A percentile compares a stretch with the other conserved stretches of the same genome.
Conservation (phyloP, 2,888 invertebrate genomes). For the Aporophyla lueneburgensis region DNA sequence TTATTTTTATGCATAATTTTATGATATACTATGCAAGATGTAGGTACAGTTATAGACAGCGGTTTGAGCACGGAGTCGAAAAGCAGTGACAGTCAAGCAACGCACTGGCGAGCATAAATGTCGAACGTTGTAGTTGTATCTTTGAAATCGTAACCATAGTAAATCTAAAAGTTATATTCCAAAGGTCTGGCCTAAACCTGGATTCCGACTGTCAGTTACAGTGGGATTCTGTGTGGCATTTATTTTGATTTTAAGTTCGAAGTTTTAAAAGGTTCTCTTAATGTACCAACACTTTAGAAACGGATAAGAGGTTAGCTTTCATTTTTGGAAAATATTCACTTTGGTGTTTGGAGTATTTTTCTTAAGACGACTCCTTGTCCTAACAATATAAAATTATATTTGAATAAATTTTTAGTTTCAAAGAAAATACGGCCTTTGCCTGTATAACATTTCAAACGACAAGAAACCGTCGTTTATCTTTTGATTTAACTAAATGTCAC, state of each 20-base stretch:
- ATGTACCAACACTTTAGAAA: slow-evolving; percentile 31
- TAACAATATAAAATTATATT: not conserved
- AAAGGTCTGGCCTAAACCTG: slow-evolving; percentile 22
- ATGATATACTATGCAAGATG: slow-evolving; percentile 30
- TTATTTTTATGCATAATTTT: slow-evolving; percentile 42
- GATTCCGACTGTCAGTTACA: slow-evolving; percentile 38
- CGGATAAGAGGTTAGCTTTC: slow-evolving; percentile 21
- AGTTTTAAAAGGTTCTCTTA: slow-evolving; percentile 27
- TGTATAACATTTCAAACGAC: not conserved
- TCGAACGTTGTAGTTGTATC: slow-evolving; percentile 52
- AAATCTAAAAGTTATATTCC: slow-evolving; percentile 37
- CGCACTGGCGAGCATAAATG: slow-evolving; percentile 62
- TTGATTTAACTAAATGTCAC: not conserved
- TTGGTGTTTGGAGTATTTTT: slow-evolving; percentile 8
- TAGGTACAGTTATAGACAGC: slow-evolving; percentile 47
- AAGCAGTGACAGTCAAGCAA: slow-evolving; percentile 67
- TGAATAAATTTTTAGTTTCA: not conserved
- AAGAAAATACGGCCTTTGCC: not conserved
- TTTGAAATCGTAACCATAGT: slow-evolving; percentile 22
- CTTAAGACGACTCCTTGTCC: not conserved
- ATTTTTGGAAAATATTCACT: slow-evolving; percentile 21
- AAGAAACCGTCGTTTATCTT: not conserved
- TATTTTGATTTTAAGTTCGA: slow-evolving; percentile 34
- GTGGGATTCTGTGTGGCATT: slow-evolving; percentile 10
- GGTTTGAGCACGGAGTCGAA: slow-evolving; percentile 65